These are phyloP conservation scores for Coryphaenoides rupestris DNA, from an alignment of 2,113 vertebrate genomes.

Conservation along the genomic window DNA sequence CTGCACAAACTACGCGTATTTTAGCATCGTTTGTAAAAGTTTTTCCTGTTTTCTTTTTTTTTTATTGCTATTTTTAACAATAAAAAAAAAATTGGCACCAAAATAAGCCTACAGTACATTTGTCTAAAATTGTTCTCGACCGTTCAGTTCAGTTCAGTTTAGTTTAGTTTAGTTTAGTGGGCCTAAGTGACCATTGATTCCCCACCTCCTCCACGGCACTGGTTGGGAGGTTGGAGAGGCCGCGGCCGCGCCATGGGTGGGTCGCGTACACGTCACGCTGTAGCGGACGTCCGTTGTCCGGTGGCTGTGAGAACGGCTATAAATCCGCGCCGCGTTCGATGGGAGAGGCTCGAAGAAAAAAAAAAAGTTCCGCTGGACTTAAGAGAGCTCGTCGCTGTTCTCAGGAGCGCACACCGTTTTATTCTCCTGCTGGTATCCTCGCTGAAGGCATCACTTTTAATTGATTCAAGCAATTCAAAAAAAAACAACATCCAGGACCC, in stretches of 20 bases:
- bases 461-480: no score
- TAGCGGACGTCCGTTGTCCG: slow-evolving; percentile 57
- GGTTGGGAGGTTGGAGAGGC: no score
- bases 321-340: slow-evolving; percentile 55
- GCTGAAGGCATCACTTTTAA: slow-evolving; percentile 14
- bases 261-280: slow-evolving; percentile 57
- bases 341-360: slow-evolving; percentile 52
- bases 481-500: slow-evolving; percentile 49
- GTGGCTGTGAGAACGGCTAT: slow-evolving; percentile 71
- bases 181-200: background rate
- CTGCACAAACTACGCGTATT: no score
- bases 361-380: slow-evolving; percentile 59
- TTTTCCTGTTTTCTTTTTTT: no score
- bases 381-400: slow-evolving; percentile 36
- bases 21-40: no score
- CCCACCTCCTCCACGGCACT: background rate
- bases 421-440: slow-evolving; percentile 26
- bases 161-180: no score
- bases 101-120: no score
- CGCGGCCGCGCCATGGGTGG: slow-evolving; percentile 56
- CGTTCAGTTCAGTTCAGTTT: no score
- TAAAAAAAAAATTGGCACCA: no score
- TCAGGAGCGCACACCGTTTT: slow-evolving; percentile 38
- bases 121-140: no score
- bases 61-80: no score